Conservation (phyloP, 2,797 vertebrate genomes). For the Labeo calbasu region DNA sequence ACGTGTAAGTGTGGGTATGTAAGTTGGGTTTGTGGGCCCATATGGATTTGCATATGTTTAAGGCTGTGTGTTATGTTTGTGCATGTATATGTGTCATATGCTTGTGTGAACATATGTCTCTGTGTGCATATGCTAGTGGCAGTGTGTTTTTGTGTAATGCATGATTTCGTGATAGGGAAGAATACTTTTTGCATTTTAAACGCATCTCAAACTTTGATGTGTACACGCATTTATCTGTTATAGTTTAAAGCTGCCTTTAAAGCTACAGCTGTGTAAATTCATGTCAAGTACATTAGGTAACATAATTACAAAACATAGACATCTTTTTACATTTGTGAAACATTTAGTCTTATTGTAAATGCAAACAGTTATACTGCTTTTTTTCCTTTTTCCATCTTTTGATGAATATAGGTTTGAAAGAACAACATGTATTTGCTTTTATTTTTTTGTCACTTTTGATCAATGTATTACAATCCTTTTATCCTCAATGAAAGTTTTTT, state of each 20-base stretch:
- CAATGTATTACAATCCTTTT: background rate
- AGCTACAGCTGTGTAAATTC: background rate
- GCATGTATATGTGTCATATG: background rate
- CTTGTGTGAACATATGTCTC: background rate
- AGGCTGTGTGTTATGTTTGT: slow-evolving; percentile 7
- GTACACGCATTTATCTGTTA: background rate
- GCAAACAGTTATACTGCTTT: background rate
- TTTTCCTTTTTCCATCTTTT: no score
- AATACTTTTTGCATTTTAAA: background rate
- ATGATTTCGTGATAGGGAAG: background rate
- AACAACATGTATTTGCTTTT: background rate
- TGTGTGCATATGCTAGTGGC: background rate
- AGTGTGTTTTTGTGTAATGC: background rate
- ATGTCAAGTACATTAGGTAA: background rate
- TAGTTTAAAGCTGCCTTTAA: background rate
- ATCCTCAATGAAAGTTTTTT: background rate
- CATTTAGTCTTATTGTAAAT: background rate
- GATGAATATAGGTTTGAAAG: no score
- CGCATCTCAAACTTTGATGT: background rate
- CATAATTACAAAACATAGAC: background rate
- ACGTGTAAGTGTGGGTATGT: background rate
- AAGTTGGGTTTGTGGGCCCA: background rate
- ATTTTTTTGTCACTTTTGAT: background rate
- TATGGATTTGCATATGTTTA: slow-evolving; percentile 18
- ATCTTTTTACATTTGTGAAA: background rate